Base-by-base conservation (phyloP, 2,888 invertebrate species). In the Drosophila subsilvestris region DNA sequence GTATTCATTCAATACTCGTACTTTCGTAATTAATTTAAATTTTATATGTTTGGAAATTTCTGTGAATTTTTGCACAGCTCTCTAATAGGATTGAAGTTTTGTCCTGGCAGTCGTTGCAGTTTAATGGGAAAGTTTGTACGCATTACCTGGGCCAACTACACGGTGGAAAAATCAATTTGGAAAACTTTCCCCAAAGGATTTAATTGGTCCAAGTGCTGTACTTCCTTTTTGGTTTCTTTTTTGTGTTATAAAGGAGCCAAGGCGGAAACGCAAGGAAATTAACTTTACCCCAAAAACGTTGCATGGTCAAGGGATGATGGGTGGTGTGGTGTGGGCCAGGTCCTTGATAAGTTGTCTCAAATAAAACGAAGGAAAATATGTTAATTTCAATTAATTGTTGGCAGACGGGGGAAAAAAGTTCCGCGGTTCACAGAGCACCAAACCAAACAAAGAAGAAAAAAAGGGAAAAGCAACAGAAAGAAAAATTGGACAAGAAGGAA, bases 301-400 rank as follows among this genome's bases (percentile, higher is more conserved):
- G 17, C 47, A 18, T 9, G 62, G 53, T 51, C 51, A 43, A 10
- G 22, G 53, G 9, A 10, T 22, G 8, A n/a, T n/a, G 12, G n/a
- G 8, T 17, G 18, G 6, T 6, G n/a, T 14, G 7, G 12, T 7
- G 12, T 20, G 12, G 20, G 6, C 25, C 20, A 12, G 17, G 10
- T 7, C 51, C 27, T 42, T 65, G 66, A 67, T 70, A 77, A 70
- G 69, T 83, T 76, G 80, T 72, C 78, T 83, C 80, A 55, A 86
- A 86, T 80, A 80, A 80, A 86, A 78, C 7, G 73, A 71, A 44
- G 74, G 70, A 66, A 87, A 84, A 84, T 79, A 84, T 84, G 83
- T 88, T 88, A 85, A 87, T 84, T 84, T 88, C 86, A 88, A 84
- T 84, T 84, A 84, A 84, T 86, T 84, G 86, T 78, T 76, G 62